A percentile compares a stretch with the other conserved stretches of the same genome.
These are phyloP conservation scores for human (Homo sapiens) DNA, from an alignment of 2,113 vertebrate genomes.

Conservation along the genomic window DNA sequence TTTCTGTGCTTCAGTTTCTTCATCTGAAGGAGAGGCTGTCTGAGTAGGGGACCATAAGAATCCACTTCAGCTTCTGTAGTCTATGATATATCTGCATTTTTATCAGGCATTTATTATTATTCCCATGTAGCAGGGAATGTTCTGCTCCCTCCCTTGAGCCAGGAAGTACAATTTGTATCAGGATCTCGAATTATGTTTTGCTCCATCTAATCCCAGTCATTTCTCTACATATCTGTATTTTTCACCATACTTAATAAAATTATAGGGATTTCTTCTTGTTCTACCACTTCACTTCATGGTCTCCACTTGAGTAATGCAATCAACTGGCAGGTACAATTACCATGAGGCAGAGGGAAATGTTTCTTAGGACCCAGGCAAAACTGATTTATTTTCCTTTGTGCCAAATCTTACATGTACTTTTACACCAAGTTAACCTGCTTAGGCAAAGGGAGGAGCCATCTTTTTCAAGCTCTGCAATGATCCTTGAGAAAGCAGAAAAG, in stretches of 20 bases:
- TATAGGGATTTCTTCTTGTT: not conserved
- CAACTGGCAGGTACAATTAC: not conserved
- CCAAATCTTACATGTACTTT: not conserved
- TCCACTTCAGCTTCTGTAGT: not conserved
- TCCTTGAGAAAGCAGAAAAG: not conserved
- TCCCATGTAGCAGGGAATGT: not conserved
- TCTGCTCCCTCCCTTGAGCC: not conserved
- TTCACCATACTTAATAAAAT: not conserved
- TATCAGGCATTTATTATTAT: not conserved
- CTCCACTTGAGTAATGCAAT: not conserved
- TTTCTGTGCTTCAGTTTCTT: not conserved
- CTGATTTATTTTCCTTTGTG: not conserved
- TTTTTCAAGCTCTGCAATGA: not conserved
- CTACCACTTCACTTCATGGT: not conserved
- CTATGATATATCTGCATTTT: not conserved
- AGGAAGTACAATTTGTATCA: not conserved
- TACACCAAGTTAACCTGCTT: not conserved
- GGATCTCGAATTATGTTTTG: not conserved
- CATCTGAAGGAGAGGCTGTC: not conserved
- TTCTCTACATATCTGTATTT: not conserved
- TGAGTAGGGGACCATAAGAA: not conserved
- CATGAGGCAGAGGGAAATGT: not conserved
- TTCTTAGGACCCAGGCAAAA: not conserved
- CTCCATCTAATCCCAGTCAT: not conserved
- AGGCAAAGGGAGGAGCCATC: not conserved